Base-by-base conservation (phyloP, 2,888 invertebrate species). In the Clivina fossor region DNA sequence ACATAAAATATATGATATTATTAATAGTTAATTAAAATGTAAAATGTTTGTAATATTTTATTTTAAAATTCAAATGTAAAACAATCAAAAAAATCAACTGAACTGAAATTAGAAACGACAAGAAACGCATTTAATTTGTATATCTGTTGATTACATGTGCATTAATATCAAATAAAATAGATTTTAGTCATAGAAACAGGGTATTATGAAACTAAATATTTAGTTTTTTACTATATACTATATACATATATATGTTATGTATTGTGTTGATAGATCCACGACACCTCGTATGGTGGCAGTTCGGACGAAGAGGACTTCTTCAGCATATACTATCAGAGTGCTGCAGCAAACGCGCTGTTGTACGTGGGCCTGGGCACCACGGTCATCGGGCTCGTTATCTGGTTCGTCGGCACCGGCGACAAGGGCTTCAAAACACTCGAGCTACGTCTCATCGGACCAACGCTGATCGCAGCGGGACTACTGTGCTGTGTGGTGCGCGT, bases 391-490 rank as follows among this genome's bases (percentile, higher is more conserved):
- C 83, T 90, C 67, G 88, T 92, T 66, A 89, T 92, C 66, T 89
- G 90, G 71, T 91, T 92, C 77, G 91, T 92, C 62, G 92, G 91
- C 65, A 90, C 91, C 62, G 92, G 92, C 68, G 92, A 92, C 77
- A 90, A 91, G 76, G 81, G 85, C 76, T 91, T 87, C 82, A 90
- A 85, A 76, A 91, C 92, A 62, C 83, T 88, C 61, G 91, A 90
- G 71, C 78, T 93, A 65, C 83, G 90, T 66, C 80, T 92, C 68
- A 90, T 92, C 74, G 93, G 93, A 60, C 92, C 92, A 60, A 86
- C 89, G 60, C 62, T 74, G 56, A 65, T 69, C 70, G 84, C 81
- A 68, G 81, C 88, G 65, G 92, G 92, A 64, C 80, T 90, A 66
- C 80, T 88, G 63, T 90, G 90, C 76, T 90, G 90, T 76, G 77